Evolutionary conservation across 2,113 vertebrate genomes (phyloP), one percentile per base, ranked within the genome.

Genomic region (Mobula hypostoma): DNA sequence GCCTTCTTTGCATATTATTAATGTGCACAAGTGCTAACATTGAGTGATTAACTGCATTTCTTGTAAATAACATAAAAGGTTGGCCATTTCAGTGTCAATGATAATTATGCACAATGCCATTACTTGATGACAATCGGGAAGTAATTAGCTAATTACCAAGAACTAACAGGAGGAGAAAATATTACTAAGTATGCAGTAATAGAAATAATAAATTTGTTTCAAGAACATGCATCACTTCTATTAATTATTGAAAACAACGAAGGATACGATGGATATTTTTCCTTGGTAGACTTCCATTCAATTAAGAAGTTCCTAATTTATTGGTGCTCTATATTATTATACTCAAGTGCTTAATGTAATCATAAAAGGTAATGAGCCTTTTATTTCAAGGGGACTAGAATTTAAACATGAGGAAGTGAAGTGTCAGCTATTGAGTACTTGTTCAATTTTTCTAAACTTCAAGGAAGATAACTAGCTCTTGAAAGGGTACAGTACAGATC

Each of bases 271-370:
- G 36, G 40, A 36, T 83, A 83, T 56, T 21, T 83, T 74, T 24
- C 72, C 36, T 24, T 56, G 7, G 6, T 8, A 21, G 56, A 56
- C 80, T 83, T 83, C 32, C 40, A 48, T 24, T 48, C 27, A 83
- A 83, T 83, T 83, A 83, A 83, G 40, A 83, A 83, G 80, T 19
- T 83, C 36, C 48, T 83, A 83, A 83, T 83, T 83, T 48, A 83
- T 83, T 48, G 48, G 17, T 56, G 80, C 40, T 21, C 80, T 21
- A 83, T 24, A 24, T 21, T 19, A 74, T 74, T 74, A 74, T 74
- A 6, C 27, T 24, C 17, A 5, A 74, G 72, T 74, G 19, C 72
- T 24, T 74, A 24, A 74, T 4, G 72, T 21, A 74, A 74, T 74
- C 72, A 74, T 74, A 74, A 74, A 74, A 19, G 72, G 15, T 74